A percentile compares a stretch with the other conserved stretches of the same genome.
These are phyloP conservation scores for Xyrichtys novacula DNA, from an alignment of 2,797 vertebrate genomes.

Conservation along the genomic window DNA sequence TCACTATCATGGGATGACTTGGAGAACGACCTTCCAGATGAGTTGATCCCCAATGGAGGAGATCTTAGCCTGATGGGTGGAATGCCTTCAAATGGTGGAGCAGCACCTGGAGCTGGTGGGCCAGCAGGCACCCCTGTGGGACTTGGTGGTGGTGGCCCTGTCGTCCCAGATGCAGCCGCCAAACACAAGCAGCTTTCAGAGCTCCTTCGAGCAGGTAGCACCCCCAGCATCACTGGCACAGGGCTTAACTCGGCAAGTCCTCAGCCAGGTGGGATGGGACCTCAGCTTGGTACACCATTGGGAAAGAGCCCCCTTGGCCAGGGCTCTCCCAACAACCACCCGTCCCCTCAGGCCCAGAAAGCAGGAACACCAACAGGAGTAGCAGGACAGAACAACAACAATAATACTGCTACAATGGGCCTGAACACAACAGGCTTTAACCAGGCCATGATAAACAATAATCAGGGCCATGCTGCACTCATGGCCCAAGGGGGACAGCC, in stretches of 20 bases:
- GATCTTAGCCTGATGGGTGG: constrained; percentile 89
- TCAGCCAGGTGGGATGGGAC: constrained; percentile 87
- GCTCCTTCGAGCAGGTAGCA: constrained; percentile 91
- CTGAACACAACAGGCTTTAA: constrained; percentile 91
- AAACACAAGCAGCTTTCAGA: constrained; percentile 99
- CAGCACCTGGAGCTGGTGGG: constrained; percentile 65
- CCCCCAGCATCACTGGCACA: constrained; percentile 82
- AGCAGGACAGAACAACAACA: constrained; percentile 85
- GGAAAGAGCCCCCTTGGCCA: constrained; percentile 94
- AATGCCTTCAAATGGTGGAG: constrained; percentile 82
- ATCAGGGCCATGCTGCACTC: constrained; percentile 89
- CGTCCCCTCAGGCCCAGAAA: constrained; percentile 93
- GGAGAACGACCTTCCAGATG: constrained; percentile 98
- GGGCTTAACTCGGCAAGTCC: constrained; percentile 90
- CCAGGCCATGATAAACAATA: constrained; percentile 93
- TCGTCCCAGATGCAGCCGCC: constrained; percentile 93
- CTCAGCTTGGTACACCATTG: constrained; percentile 89
- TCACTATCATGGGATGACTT: constrained; percentile 93
- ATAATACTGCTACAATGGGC: constrained; percentile 87
- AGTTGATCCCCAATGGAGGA: constrained; percentile 95
- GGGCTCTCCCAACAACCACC: constrained; percentile 87
- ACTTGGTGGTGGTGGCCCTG: constrained; percentile 59
- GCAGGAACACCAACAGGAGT: constrained; percentile 88
- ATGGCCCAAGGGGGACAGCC: constrained; percentile 89
- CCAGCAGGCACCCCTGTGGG: constrained; percentile 52